phyloP scores from a whole-genome alignment of 2,113 vertebrate genomes.

The Limanda limanda region DNA sequence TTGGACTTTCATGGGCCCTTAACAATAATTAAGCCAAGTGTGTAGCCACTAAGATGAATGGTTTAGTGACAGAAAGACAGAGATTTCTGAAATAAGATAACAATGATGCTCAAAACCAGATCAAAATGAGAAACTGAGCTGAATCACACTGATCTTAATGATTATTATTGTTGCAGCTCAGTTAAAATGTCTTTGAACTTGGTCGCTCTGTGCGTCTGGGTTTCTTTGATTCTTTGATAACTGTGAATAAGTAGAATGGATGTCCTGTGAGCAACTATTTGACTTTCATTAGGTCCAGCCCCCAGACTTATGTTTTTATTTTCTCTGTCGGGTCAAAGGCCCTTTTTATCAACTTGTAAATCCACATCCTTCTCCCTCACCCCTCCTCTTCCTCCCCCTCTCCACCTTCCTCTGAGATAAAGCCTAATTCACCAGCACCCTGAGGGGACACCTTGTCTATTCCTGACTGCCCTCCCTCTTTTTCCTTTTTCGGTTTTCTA shows the following conservation, averaged over 20 bases:
- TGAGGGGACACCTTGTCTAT: constrained; percentile 53
- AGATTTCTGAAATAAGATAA: no score
- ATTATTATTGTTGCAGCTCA: no score
- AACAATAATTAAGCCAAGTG: no score
- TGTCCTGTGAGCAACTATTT: neutral
- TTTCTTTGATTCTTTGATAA: no score
- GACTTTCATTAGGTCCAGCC: neutral
- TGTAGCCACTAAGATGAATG: no score
- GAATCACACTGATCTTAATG: no score
- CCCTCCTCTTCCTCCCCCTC: neutral
- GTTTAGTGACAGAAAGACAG: no score
- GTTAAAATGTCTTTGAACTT: no score
- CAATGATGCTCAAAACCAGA: no score
- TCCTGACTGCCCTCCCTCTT: constrained; percentile 39
- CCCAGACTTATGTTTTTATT: neutral
- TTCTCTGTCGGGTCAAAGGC: neutral
- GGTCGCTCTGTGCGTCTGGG: no score
- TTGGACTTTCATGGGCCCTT: no score
- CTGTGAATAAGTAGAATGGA: neutral
- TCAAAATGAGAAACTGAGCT: no score
- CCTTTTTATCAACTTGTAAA: constrained; percentile 39
- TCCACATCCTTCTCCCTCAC: neutral
- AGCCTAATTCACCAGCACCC: constrained; percentile 59
- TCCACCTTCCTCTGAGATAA: constrained; percentile 50
- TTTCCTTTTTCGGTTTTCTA: constrained; percentile 3